Conservation (phyloP, 2,113 vertebrate species). For the Rhombomys opimus region DNA sequence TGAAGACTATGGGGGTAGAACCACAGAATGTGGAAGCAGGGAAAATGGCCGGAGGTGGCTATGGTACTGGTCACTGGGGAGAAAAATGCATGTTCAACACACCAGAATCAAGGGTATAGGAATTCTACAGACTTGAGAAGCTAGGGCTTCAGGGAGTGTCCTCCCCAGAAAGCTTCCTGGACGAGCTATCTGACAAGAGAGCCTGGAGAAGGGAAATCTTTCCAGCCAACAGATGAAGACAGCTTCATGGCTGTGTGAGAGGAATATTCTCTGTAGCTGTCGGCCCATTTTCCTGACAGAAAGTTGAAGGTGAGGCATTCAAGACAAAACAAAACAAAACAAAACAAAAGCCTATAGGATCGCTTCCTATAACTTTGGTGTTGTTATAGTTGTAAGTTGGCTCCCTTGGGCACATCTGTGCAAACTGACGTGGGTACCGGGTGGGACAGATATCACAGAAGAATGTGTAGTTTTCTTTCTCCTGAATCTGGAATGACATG, state of each 20-base stretch:
- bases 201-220: background rate
- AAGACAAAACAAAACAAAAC: too few species aligned
- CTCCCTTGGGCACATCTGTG: background rate
- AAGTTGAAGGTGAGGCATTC: background rate
- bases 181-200: background rate
- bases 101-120: background rate
- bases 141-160: background rate
- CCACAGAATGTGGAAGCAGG: background rate
- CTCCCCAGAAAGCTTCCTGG: background rate
- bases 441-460: background rate
- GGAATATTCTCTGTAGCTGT: background rate
- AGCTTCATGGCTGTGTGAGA: background rate
- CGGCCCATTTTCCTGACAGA: background rate
- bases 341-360: background rate
- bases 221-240: background rate
- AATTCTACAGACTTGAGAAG: background rate
- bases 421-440: background rate
- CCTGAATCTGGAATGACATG: background rate
- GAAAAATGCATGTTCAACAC: background rate
- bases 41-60: background rate
- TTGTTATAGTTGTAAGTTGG: background rate
- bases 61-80: background rate
- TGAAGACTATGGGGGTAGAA: background rate
- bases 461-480: background rate
- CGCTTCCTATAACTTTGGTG: constrained; percentile 1